These are phyloP conservation scores for Emydura subglobosa DNA, from an alignment of 2,113 vertebrate genomes.

Conservation along the genomic window DNA sequence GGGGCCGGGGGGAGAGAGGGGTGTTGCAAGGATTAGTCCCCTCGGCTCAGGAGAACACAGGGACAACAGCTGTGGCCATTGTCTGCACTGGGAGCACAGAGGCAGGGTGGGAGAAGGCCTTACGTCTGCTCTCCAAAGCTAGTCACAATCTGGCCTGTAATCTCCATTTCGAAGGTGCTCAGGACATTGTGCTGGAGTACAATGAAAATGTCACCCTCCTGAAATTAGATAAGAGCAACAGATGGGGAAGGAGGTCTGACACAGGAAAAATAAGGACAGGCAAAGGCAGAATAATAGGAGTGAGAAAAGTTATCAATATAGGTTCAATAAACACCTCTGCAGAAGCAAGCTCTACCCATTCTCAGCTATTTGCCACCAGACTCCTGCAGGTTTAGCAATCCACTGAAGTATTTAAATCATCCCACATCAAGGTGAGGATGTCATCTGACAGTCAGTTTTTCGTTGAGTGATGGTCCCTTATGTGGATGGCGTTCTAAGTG, in stretches of 20 bases:
- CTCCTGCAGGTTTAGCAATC: not conserved
- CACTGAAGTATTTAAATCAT: not conserved
- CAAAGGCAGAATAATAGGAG: not conserved
- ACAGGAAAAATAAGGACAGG: not conserved
- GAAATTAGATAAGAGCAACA: not conserved
- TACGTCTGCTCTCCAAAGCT: rapidly evolving
- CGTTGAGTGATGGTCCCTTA: not conserved
- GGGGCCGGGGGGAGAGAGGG: no score
- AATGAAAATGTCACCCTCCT: not conserved
- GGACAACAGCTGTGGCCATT: not conserved
- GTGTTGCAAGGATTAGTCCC: not conserved
- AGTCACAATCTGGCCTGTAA: rapidly evolving
- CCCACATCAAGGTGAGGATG: rapidly evolving
- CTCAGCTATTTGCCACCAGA: not conserved
- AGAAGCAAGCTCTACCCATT: not conserved
- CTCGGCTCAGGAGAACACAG: not conserved
- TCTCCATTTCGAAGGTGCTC: not conserved
- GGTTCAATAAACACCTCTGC: not conserved
- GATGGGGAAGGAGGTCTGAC: not conserved
- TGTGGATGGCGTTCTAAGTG: not conserved
- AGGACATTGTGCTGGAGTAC: not conserved
- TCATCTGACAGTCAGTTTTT: not conserved
- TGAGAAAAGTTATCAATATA: not conserved
- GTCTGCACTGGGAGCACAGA: no score
- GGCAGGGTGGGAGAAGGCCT: not conserved